Base-by-base conservation (phyloP, 2,888 invertebrate genomes). In the Crossocerus cetratus region DNA sequence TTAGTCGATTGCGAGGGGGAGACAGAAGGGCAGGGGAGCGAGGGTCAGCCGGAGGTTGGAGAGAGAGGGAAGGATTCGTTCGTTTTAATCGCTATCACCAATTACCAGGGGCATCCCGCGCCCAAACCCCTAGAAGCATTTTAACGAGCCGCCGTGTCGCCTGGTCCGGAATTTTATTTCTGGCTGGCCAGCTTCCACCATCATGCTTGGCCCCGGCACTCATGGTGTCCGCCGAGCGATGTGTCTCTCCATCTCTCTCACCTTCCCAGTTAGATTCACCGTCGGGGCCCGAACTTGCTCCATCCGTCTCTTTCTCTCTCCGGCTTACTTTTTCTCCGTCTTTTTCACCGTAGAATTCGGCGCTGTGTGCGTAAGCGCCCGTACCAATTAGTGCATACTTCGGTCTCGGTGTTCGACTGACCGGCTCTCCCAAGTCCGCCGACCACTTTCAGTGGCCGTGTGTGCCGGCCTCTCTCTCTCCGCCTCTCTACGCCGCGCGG, bases 11-110 rank as follows among this genome's bases (percentile, higher is more conserved):
- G 32, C 32, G 32, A 32, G 32, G 5, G 57, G 45, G 32, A 43
- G 60, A 57, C 64, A 58, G 20, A 54, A 20, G 16, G 18, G 42
- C 42, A n/a, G 32, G 13, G 44, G 16, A 21, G 14, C 4, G 22
- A 53, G 4, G 53, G 21, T 23, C 32, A 14, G 32, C 2, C 16
- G 4, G 54, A 57, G 54, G 65, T 64, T 60, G 59, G 74, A 74
- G 53, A 63, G 65, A 83, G 84, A 86, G 42, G 59, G 58, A 56
- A 21, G 69, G 55, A 59, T 73, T 86, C 87, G 87, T 88, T 89
- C 87, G 89, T 90, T 90, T 90, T 90, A 90, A 90, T 90, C 89
- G 89, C 88, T 90, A 90, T 90, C 90, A 89, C 90, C 90, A 90
- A 90, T 90, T 90, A 90, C 89, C 89, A 86, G 81, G 82, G 78